Evolutionary conservation across 2,888 invertebrate genomes (phyloP).

Genomic region (Lepetodrilus schrolli): DNA sequence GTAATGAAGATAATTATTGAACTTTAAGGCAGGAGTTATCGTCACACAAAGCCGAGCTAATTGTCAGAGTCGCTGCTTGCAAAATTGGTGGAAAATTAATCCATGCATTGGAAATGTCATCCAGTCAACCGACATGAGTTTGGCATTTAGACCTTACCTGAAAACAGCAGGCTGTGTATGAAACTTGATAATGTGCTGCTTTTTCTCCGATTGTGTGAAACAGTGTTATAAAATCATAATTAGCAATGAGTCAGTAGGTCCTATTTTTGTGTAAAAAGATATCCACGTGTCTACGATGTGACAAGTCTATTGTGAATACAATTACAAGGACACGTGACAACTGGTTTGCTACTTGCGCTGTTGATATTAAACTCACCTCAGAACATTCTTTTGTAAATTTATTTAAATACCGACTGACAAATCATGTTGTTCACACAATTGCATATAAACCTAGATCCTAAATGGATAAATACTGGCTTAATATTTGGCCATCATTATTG

Average conservation of each 20-base stretch:
- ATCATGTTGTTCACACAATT: too few species aligned
- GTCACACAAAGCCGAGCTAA: slow-evolving; percentile 21
- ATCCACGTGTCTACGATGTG: background rate
- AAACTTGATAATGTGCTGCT: slow-evolving; percentile 2
- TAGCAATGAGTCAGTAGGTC: slow-evolving; percentile 1
- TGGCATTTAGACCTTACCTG: slow-evolving; percentile 20
- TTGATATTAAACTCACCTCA: too few species aligned
- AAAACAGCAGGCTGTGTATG: slow-evolving; percentile 3
- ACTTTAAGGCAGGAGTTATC: slow-evolving; percentile 11
- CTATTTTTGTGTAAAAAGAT: too few species aligned
- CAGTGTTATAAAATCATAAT: slow-evolving; percentile 7
- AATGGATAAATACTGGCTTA: too few species aligned
- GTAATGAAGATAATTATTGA: slow-evolving; percentile 26
- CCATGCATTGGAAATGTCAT: slow-evolving; percentile 17
- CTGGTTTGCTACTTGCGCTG: too few species aligned
- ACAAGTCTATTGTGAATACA: background rate
- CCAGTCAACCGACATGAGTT: slow-evolving; percentile 6
- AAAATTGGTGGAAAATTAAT: slow-evolving; percentile 25
- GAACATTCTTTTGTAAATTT: too few species aligned
- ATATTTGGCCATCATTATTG: too few species aligned
- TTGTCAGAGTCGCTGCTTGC: slow-evolving; percentile 17
- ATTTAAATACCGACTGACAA: too few species aligned
- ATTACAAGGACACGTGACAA: too few species aligned
- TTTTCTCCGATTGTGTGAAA: background rate
- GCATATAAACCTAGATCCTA: too few species aligned